Conservation (phyloP, 2,888 invertebrate genomes). For the Meganola albula region DNA sequence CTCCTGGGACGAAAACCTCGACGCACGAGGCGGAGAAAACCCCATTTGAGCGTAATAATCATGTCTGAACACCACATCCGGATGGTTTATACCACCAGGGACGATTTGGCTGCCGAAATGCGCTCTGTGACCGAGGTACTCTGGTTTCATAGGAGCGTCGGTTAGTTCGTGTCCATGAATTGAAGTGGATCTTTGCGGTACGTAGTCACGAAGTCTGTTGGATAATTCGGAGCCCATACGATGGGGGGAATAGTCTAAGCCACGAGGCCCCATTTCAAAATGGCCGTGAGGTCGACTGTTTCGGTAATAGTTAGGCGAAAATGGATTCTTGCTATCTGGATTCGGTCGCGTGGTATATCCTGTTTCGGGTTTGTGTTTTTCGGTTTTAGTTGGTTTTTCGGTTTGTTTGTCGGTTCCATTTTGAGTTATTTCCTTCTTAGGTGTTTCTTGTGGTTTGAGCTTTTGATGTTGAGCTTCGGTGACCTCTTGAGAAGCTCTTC, state of each 20-base stretch:
- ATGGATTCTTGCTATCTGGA: conserved; percentile 62
- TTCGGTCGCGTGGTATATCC: conserved; percentile 43
- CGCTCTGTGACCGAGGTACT: conserved; percentile 57
- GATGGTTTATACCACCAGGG: conserved; percentile 58
- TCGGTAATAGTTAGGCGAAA: conserved; percentile 60
- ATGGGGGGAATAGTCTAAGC: conserved; percentile 69
- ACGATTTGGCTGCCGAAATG: conserved; percentile 64
- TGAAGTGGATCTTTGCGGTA: conserved; percentile 64
- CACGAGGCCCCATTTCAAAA: conserved; percentile 72
- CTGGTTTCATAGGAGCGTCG: conserved; percentile 60
- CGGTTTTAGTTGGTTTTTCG: conserved; percentile 38
- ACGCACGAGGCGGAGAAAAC: conserved; percentile 59
- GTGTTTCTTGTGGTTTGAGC: conserved; percentile 36
- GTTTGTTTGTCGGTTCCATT: conserved; percentile 38
- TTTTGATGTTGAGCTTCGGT: conserved; percentile 38
- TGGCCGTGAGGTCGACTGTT: conserved; percentile 60
- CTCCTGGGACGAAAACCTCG: conserved; percentile 71
- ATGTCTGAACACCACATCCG: conserved; percentile 67
- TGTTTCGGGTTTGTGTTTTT: conserved; percentile 38
- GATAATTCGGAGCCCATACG: conserved; percentile 62
- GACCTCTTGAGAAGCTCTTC: conserved; percentile 62
- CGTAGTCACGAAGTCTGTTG: conserved; percentile 57
- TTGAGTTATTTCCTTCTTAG: conserved; percentile 49
- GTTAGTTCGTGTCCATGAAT: conserved; percentile 71
- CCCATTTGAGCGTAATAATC: conserved; percentile 64